Evolutionary conservation across 2,888 invertebrate species (phyloP).

Genomic region (Watsonalla cultraria): DNA sequence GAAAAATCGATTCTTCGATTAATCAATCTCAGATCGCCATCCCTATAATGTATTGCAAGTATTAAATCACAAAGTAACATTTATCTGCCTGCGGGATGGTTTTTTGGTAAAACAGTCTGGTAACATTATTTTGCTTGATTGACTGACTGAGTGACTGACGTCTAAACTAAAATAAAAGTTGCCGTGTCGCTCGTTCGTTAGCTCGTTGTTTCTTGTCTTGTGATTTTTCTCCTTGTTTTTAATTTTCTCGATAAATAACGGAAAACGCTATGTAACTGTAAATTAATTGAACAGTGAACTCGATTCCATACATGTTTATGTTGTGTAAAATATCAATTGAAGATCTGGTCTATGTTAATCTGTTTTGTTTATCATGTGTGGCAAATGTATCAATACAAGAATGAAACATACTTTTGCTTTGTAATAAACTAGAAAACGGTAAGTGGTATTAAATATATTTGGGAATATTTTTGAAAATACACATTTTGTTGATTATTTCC

Average conservation of each 20-base stretch:
- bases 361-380: conserved; percentile 61
- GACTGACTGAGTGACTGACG: too few species aligned
- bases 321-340: conserved; percentile 19
- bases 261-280: conserved; percentile 61
- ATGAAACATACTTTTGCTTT: conserved; percentile 70
- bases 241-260: conserved; percentile 67
- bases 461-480: conserved; percentile 27
- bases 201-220: conserved; percentile 49
- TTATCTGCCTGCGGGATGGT: too few species aligned
- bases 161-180: conserved; percentile 3
- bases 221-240: conserved; percentile 56
- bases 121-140: too few species aligned
- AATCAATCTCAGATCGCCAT: too few species aligned
- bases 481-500: conserved; percentile 24
- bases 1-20: too few species aligned
- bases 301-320: conserved; percentile 17
- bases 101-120: too few species aligned
- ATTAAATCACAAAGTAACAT: too few species aligned
- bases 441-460: conserved; percentile 43
- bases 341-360: conserved; percentile 25
- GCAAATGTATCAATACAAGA: conserved; percentile 64
- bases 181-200: conserved; percentile 22
- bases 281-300: conserved; percentile 32
- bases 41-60: too few species aligned
- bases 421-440: conserved; percentile 61